phyloP scores from a whole-genome alignment of 2,113 vertebrate genomes.

The Onychorhynchus coronatus region DNA sequence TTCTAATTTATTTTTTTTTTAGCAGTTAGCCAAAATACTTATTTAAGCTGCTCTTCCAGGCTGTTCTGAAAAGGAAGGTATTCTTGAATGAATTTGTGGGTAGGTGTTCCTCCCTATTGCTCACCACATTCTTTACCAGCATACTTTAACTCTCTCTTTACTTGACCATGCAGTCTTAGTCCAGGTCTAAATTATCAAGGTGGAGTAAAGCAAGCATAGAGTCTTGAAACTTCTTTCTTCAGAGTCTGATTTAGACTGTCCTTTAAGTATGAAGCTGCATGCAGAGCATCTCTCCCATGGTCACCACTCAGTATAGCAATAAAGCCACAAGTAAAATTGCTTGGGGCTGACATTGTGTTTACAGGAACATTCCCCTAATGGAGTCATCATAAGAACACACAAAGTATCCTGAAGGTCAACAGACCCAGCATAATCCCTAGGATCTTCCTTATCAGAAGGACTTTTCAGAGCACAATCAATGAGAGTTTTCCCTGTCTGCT shows the following conservation, averaged over 20 bases:
- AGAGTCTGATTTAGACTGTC: neutral
- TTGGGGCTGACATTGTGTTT: neutral
- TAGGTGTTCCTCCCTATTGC: neutral
- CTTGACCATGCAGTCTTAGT: neutral
- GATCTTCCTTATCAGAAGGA: neutral
- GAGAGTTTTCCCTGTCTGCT: neutral
- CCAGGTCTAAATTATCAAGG: neutral
- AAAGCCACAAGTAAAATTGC: neutral
- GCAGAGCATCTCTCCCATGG: neutral
- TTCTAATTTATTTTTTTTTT: neutral
- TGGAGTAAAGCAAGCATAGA: neutral
- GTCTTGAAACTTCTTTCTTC: neutral
- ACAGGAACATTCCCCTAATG: neutral
- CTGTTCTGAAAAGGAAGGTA: neutral
- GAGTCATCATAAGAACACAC: neutral
- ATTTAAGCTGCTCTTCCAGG: neutral
- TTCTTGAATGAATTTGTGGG: neutral
- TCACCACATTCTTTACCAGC: neutral
- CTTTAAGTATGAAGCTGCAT: neutral
- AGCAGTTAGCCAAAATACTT: neutral
- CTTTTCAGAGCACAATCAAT: neutral
- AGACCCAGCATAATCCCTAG: neutral
- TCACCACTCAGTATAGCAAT: neutral
- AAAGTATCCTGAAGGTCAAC: neutral
- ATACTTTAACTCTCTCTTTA: neutral